Percentiles rank a stretch among this genome's conserved stretches.
These are phyloP conservation scores for Pampusana beccarii DNA, from an alignment of 2,113 vertebrate genomes.

Conservation along the genomic window DNA sequence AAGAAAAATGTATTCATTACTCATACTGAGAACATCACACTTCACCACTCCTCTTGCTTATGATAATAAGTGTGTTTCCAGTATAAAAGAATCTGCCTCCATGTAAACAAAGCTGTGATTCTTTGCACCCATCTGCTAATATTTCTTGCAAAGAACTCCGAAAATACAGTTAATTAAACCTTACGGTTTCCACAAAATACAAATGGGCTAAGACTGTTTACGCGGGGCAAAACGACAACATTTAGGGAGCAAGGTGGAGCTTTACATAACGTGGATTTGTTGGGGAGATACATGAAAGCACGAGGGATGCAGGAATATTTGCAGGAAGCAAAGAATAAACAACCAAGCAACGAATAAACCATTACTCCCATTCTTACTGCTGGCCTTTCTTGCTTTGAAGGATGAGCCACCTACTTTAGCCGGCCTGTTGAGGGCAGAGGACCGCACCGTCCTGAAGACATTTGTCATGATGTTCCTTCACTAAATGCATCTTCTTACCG, in stretches of 20 bases:
- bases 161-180: neutral
- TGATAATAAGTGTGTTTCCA: neutral
- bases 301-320: no score
- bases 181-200: neutral
- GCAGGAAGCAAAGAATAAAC: neutral
- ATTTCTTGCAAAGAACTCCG: neutral
- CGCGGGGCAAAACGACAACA: neutral
- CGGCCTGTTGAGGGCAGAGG: neutral
- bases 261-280: rapidly evolving
- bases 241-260: neutral
- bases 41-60: neutral
- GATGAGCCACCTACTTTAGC: neutral
- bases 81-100: neutral
- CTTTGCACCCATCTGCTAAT: neutral
- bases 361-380: neutral
- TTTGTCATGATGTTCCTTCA: neutral
- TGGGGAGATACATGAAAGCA: neutral
- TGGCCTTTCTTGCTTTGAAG: neutral
- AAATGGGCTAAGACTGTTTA: neutral
- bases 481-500: neutral
- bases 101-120: neutral
- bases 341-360: neutral
- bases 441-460: neutral
- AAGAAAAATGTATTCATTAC: neutral
- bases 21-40: neutral